A percentile compares a stretch with the other conserved stretches of the same genome.
Conservation (phyloP, 2,113 vertebrate genomes). For the Oncorhynchus gorbuscha region DNA sequence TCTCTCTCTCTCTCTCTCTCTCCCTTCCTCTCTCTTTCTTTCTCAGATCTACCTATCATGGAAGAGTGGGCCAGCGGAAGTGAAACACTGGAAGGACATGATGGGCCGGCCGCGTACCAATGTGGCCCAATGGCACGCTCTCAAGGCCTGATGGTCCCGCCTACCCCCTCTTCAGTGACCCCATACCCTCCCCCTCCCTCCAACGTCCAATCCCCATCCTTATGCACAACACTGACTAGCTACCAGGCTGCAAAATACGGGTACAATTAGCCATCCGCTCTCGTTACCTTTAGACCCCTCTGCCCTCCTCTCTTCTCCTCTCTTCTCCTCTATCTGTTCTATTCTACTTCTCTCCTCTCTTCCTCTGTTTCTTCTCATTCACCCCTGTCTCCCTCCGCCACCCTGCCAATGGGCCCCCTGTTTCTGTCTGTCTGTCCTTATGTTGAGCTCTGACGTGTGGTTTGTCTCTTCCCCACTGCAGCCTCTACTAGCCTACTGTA, state of each 20-base stretch:
- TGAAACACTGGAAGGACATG: conserved; percentile 99
- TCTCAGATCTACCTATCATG: conserved; percentile 96
- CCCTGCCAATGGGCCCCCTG: conserved; percentile 13
- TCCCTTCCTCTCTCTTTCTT: conserved; percentile 13
- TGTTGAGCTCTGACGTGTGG: conserved; percentile 14
- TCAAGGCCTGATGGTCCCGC: conserved; percentile 87
- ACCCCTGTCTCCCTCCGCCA: conserved; percentile 1
- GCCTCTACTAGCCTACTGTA: conserved; percentile 25
- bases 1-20: not conserved
- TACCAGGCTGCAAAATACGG: conserved; percentile 70
- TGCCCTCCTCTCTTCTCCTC: conserved; percentile 12
- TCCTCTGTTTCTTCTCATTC: conserved; percentile 31
- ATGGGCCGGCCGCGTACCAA: conserved; percentile 92
- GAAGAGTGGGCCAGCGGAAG: conserved; percentile 97
- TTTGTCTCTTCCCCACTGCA: conserved; percentile 42
- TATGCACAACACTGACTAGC: conserved; percentile 81
- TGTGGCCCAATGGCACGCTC: conserved; percentile 98
- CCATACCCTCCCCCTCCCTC: not conserved
- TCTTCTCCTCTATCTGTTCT: not conserved
- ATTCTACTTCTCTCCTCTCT: conserved; percentile 38
- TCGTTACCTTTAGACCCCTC: conserved; percentile 41
- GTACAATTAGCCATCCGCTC: conserved; percentile 79
- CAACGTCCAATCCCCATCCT: conserved; percentile 35
- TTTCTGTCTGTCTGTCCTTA: conserved; percentile 26
- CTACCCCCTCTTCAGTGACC: not conserved